phyloP scores from a whole-genome alignment of 2,113 vertebrate species.

The Anser cygnoides region DNA sequence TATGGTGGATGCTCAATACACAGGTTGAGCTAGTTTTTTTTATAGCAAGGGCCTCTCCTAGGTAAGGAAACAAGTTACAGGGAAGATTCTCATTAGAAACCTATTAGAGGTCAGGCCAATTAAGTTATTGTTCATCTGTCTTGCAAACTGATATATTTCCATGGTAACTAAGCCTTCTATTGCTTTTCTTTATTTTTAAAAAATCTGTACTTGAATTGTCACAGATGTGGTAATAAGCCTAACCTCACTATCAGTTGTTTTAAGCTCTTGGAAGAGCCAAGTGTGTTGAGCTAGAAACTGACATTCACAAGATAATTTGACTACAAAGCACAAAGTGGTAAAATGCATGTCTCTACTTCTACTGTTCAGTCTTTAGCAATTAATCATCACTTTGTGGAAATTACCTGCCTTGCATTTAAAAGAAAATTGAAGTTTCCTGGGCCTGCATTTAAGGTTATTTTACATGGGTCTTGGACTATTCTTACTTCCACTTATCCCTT shows the following conservation, averaged over 20 bases:
- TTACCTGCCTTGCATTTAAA: background rate
- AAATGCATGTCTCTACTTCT: background rate
- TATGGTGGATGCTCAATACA: background rate
- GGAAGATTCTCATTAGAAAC: background rate
- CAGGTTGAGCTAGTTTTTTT: background rate
- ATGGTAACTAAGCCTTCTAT: background rate
- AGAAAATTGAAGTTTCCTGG: background rate
- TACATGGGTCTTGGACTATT: background rate
- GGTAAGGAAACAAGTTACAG: background rate
- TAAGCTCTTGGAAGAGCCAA: background rate
- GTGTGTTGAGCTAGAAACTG: background rate
- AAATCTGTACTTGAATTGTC: background rate
- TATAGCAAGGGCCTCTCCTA: background rate
- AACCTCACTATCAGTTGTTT: background rate
- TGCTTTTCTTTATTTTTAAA: background rate
- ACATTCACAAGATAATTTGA: background rate
- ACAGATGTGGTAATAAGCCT: background rate
- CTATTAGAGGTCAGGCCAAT: background rate
- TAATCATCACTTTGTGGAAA: background rate
- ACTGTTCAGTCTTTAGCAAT: background rate
- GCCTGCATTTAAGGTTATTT: background rate
- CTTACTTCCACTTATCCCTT: background rate
- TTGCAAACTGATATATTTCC: background rate
- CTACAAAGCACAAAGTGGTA: background rate
- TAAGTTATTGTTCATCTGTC: background rate